Percentiles rank a stretch among this genome's conserved stretches.
These are phyloP conservation scores for Muscicapa comitata DNA, from an alignment of 2,797 vertebrate genomes.

Conservation along the genomic window DNA sequence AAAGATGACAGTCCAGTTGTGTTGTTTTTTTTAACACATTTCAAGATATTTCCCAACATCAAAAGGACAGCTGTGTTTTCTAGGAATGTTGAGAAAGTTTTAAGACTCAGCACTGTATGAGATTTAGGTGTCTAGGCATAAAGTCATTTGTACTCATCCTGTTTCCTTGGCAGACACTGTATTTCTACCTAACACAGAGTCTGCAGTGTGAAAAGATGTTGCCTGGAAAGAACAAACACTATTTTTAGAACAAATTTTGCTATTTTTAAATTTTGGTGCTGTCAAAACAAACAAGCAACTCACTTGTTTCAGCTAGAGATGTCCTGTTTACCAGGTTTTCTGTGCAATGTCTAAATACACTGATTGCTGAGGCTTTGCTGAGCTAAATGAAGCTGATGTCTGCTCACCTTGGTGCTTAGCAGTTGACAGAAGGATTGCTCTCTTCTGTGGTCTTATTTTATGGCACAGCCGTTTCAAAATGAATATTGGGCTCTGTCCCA, in stretches of 20 bases:
- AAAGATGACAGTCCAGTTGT: background rate
- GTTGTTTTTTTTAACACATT: background rate
- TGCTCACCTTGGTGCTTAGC: background rate
- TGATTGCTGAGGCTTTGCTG: background rate
- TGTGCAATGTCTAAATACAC: background rate
- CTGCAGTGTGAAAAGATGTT: background rate
- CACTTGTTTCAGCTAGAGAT: background rate
- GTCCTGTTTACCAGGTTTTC: background rate
- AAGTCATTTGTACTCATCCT: background rate
- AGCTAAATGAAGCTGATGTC: background rate
- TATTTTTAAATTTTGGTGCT: background rate
- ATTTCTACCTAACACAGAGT: background rate
- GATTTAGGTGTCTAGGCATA: background rate
- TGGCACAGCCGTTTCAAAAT: background rate
- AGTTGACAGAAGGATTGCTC: background rate
- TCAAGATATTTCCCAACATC: background rate
- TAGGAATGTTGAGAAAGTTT: background rate
- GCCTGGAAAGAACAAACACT: background rate
- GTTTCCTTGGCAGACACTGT: background rate
- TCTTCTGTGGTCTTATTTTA: background rate
- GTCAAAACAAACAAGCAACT: background rate
- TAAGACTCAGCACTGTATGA: background rate
- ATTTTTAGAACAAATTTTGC: background rate
- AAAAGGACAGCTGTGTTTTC: background rate
- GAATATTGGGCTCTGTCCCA: background rate